A percentile compares a stretch with the other conserved stretches of the same genome.
These are phyloP conservation scores for Pocota personata DNA, from an alignment of 2,888 invertebrate species.

Conservation along the genomic window DNA sequence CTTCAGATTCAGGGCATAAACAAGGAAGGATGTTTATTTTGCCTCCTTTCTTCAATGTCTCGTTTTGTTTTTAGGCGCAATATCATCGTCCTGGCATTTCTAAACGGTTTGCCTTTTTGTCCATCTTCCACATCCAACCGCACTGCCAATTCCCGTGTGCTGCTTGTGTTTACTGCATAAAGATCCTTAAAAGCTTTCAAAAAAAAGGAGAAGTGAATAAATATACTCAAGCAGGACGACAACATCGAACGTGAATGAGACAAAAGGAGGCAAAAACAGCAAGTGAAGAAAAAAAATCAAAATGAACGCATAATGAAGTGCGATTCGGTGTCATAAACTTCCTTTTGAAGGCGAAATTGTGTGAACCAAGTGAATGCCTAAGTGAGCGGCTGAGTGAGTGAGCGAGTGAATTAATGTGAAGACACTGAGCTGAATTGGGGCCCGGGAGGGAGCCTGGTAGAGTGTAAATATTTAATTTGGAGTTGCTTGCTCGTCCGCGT, in stretches of 20 bases:
- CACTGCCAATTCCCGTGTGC: conserved; percentile 46
- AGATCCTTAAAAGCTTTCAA: conserved; percentile 48
- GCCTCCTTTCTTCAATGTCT: conserved; percentile 26
- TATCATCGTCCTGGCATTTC: conserved; percentile 54
- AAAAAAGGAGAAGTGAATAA: conserved; percentile 61
- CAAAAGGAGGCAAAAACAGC: conserved; percentile 75
- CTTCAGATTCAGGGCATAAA: conserved; percentile 31
- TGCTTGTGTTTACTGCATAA: conserved; percentile 49
- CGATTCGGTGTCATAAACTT: conserved; percentile 73
- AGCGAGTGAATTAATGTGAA: conserved; percentile 58
- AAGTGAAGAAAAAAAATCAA: conserved; percentile 54
- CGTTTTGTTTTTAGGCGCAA: conserved; percentile 42
- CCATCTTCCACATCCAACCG: conserved; percentile 20
- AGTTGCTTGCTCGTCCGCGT: conserved; percentile 39
- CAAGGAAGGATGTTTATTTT: conserved; percentile 44
- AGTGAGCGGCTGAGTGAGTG: conserved; percentile 45
- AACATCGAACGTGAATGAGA: conserved; percentile 71
- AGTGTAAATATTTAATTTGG: conserved; percentile 73
- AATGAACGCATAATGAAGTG: conserved; percentile 73
- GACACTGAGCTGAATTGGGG: background rate
- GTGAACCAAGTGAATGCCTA: conserved; percentile 64
- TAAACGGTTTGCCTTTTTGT: conserved; percentile 63
- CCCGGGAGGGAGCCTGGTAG: conserved; percentile 5
- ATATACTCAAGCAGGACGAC: conserved; percentile 61
- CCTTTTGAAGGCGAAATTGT: conserved; percentile 70